Percentiles rank a stretch among this genome's conserved stretches.
Conservation (phyloP, 1,140 invertebrate genomes). For the Globodera ellingtonae region DNA sequence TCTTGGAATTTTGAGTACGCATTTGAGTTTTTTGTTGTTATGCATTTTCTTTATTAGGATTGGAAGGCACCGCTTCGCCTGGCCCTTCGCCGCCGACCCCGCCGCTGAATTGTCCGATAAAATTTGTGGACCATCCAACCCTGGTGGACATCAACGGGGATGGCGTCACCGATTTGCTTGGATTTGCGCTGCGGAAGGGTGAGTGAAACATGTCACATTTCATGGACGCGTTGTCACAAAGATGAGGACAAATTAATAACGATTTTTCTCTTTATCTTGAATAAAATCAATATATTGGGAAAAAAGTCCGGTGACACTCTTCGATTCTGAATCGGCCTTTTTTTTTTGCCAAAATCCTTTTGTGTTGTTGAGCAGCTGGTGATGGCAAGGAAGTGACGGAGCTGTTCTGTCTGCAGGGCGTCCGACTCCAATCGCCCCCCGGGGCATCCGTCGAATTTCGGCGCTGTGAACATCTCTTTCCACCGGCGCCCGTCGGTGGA, state of each 20-base stretch:
- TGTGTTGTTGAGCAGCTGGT: not conserved
- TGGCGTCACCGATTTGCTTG: conserved; percentile 55
- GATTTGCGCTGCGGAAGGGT: conserved; percentile 40
- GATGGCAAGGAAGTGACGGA: conserved; percentile 1
- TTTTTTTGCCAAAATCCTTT: no score
- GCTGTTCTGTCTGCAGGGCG: conserved; percentile 31
- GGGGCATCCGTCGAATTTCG: conserved; percentile 20
- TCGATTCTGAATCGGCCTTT: no score
- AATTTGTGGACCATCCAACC: conserved; percentile 46
- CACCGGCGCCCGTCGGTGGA: conserved; percentile 22
- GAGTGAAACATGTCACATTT: not conserved
- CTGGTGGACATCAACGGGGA: conserved; percentile 60
- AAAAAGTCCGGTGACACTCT: no score
- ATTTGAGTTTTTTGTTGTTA: not conserved
- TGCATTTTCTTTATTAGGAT: not conserved
- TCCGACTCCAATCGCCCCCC: not conserved
- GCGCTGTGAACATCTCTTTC: conserved; percentile 34
- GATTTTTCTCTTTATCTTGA: no score
- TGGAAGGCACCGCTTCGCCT: not conserved
- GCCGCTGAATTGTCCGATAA: conserved; percentile 8
- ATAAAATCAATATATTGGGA: no score
- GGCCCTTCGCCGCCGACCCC: not conserved
- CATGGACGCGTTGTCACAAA: no score
- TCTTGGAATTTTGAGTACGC: not conserved
- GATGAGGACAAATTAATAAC: no score